Conservation (phyloP, 2,888 invertebrate species). For the Clunio marinus region DNA sequence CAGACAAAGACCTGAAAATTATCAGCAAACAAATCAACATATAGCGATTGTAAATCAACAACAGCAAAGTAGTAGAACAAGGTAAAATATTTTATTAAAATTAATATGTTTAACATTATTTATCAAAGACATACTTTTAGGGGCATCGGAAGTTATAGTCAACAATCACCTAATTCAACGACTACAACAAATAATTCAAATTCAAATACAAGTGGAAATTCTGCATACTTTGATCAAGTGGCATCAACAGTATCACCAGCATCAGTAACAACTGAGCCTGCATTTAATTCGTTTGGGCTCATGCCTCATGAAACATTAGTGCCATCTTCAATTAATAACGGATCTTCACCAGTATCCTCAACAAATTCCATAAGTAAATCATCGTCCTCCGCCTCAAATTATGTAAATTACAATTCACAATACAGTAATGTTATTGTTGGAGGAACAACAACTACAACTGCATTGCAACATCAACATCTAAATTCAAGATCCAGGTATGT, state of each 20-base stretch:
- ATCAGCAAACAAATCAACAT: constrained; percentile 45
- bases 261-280: constrained; percentile 30
- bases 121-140: not conserved
- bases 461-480: constrained; percentile 40
- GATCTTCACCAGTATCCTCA: constrained; percentile 50
- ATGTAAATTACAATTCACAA: constrained; percentile 34
- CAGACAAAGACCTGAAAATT: constrained; percentile 40
- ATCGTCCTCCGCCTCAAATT: constrained; percentile 48
- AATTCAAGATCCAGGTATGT: constrained; percentile 30
- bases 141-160: constrained; percentile 41
- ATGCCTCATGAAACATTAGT: constrained; percentile 42
- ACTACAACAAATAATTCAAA: constrained; percentile 40
- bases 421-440: constrained; percentile 33
- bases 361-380: constrained; percentile 55
- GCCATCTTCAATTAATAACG: constrained; percentile 40
- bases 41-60: constrained; percentile 49
- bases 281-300: constrained; percentile 34
- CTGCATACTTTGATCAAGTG: constrained; percentile 30
- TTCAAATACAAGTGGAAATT: constrained; percentile 14
- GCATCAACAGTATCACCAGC: constrained; percentile 31
- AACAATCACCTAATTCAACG: constrained; percentile 45
- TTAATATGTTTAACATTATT: not conserved
- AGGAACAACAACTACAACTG: constrained; percentile 43
- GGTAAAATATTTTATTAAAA: no score
- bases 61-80: constrained; percentile 41